Base-by-base conservation (phyloP, 2,797 vertebrate species). In the Acipenser oxyrinchus region DNA sequence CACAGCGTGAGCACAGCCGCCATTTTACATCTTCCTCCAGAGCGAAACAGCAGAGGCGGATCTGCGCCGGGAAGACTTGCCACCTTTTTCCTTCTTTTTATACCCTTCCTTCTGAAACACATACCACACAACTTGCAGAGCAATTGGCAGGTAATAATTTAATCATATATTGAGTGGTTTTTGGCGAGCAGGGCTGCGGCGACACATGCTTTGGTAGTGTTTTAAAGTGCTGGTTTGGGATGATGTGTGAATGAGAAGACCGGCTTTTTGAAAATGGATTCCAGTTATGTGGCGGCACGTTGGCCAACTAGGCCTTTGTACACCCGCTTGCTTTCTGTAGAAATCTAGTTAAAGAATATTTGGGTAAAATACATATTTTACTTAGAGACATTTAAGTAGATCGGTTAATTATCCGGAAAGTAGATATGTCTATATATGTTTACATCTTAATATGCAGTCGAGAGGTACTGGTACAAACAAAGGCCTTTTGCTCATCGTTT, bases 1-100 rank as follows among this genome's bases (percentile, higher is more conserved):
- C 85, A 93, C 88, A 93, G 94, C 93, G 94, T 95, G 94, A 96
- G 93, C 89, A 88, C 93, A 88, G 92, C 93, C 93, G 94, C 95
- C 95, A 97, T 98, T 97, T 97, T 98, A 95, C 93, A 85, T 84
- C 83, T 93, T 93, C 92, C 84, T 79, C 86, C 89, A 91, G 90
- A 94, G 92, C 82, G 89, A 85, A 89, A 86, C 88, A 93, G 91
- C 92, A 87, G 83, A 78, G 91, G 92, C 90, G 89, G 89, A 91
- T 78, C 84, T 71, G 23, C 84, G 60, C 74, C 76, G 80, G 78
- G 88, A 88, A 82, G 72, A 86, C 18, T 66, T 86, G 66, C 55
- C 49, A 70, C 85, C 87, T 69, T 78, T 76, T 60, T 53, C 70
- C 68, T 68, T 83, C 68, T 68, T 77, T 86, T 82, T 86, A 81